These are phyloP conservation scores for Hirtodrosophila duncani DNA, from an alignment of 2,888 invertebrate species.

Conservation along the genomic window DNA sequence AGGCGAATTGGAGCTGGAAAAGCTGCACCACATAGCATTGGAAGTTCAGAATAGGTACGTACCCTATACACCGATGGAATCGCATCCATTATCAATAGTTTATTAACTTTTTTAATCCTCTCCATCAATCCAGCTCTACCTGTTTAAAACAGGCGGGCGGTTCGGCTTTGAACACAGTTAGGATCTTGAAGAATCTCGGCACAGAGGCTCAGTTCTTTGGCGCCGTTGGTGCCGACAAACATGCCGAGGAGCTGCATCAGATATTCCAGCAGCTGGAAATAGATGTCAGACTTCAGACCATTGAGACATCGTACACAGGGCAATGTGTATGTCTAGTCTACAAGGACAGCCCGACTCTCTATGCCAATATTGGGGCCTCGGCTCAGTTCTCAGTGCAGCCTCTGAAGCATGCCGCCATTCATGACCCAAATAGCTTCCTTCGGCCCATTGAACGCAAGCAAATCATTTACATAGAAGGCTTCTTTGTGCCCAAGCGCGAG, in stretches of 20 bases:
- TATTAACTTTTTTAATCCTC: no score
- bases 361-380: conserved; percentile 81
- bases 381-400: conserved; percentile 75
- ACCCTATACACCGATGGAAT: neutral
- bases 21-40: conserved; percentile 55
- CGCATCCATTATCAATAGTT: neutral
- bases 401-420: conserved; percentile 56
- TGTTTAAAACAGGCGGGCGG: conserved; percentile 76
- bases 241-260: conserved; percentile 76
- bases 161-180: conserved; percentile 79
- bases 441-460: conserved; percentile 74
- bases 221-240: conserved; percentile 79
- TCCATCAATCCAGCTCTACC: conserved; percentile 28
- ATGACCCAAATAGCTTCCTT: conserved; percentile 49
- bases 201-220: conserved; percentile 80
- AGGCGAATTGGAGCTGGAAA: conserved; percentile 72
- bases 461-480: conserved; percentile 81
- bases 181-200: conserved; percentile 77
- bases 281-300: conserved; percentile 74
- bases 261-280: conserved; percentile 78
- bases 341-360: conserved; percentile 78
- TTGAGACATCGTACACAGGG: conserved; percentile 78
- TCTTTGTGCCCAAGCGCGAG: conserved; percentile 80
- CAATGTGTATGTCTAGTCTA: conserved; percentile 79
- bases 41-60: conserved; percentile 58